Evolutionary conservation across 2,113 vertebrate genomes (phyloP).

Genomic region (Grantiella picta): DNA sequence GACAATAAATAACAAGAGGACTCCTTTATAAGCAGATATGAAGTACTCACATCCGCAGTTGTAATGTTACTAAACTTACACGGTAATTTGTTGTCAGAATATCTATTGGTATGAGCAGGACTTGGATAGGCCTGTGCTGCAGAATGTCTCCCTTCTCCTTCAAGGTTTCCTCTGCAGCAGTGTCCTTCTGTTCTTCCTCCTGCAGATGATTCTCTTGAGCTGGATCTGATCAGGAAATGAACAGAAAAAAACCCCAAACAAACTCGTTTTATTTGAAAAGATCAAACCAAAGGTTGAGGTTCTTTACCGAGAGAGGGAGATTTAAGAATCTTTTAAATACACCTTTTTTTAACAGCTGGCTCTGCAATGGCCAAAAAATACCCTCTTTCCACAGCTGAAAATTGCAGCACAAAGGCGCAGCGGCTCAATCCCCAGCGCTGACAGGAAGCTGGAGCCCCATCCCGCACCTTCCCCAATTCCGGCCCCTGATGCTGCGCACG

Average conservation of each 20-base stretch:
- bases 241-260: background rate
- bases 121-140: background rate
- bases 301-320: background rate
- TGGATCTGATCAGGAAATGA: background rate
- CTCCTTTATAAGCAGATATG: background rate
- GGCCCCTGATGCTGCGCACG: accelerated
- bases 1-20: background rate
- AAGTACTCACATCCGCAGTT: background rate
- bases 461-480: background rate
- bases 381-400: background rate
- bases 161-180: background rate
- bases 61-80: background rate
- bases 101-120: background rate
- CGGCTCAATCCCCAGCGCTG: background rate
- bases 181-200: background rate
- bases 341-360: background rate
- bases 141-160: background rate
- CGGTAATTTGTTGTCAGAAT: background rate
- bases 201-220: background rate
- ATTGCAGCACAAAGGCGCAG: background rate
- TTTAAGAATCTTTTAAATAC: background rate
- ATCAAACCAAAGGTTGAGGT: background rate
- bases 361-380: background rate
- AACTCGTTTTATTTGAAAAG: background rate
- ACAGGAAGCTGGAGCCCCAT: background rate